These are phyloP conservation scores for Sebastes umbrosus DNA, from an alignment of 2,797 vertebrate species.

Conservation along the genomic window DNA sequence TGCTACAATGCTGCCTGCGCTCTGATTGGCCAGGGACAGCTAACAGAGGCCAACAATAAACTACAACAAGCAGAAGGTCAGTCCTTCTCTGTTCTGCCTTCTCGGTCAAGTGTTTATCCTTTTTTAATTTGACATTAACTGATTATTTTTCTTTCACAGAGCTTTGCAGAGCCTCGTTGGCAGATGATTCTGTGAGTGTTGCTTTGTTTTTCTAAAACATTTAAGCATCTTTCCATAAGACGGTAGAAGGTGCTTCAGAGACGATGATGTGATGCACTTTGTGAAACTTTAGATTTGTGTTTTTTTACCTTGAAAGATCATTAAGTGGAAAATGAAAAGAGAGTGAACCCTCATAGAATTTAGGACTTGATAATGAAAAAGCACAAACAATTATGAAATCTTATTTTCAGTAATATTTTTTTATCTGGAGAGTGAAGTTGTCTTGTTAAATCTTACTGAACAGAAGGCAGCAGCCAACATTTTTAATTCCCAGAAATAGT, in stretches of 20 bases:
- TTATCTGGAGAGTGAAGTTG: neutral
- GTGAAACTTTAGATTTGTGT: neutral
- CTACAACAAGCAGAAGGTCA: conserved; percentile 94
- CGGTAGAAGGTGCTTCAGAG: neutral
- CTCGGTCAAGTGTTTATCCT: fast-evolving
- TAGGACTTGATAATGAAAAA: neutral
- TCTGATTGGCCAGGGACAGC: conserved; percentile 91
- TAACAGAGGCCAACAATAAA: conserved; percentile 90
- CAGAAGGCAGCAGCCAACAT: neutral
- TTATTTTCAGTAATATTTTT: neutral
- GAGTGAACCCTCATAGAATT: neutral
- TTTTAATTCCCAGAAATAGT: neutral
- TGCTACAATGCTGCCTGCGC: conserved; percentile 95
- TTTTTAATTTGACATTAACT: neutral
- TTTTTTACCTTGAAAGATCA: neutral
- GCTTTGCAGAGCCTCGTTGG: conserved; percentile 90
- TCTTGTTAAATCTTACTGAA: neutral
- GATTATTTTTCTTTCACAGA: conserved; percentile 75
- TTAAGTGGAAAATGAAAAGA: neutral
- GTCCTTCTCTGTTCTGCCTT: neutral
- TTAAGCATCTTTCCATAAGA: neutral
- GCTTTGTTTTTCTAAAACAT: neutral
- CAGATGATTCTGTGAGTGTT: conserved; percentile 94
- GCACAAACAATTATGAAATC: neutral
- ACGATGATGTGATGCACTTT: neutral